Base-by-base conservation (phyloP, 2,113 vertebrate genomes). In the Oryzias javanicus region DNA sequence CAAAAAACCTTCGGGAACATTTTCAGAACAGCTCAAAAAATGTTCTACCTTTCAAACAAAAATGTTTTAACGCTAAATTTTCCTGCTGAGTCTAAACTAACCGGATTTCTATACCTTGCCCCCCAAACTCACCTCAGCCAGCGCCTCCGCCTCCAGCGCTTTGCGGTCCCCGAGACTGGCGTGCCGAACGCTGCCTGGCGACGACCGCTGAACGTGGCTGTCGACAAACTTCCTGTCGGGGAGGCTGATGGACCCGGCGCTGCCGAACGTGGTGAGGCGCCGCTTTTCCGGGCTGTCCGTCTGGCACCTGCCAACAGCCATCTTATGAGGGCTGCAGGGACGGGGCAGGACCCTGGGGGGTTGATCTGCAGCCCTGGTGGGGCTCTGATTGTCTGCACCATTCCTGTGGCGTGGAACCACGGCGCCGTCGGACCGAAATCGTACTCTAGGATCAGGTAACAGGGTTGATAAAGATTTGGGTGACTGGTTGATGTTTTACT, bases 131-230 rank as follows among this genome's bases (percentile, higher is more conserved):
- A 91, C 97, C 92, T 99, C 96, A 54, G 95, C 96, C 14, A 98
- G 91, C 4, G 97, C 96, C 83, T 99, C 97, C 4, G 97, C 92
- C 80, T 99, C 97, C 61, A 98, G 87, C 55, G 95, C 89, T 82
- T 98, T 98, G 91, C 97, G 97, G 89, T 98, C 96, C 44, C 96
- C 97, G 0, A 98, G 88, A 83, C 95, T 98, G 74, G 95, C 94
- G 80, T 99, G 97, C 14, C 97, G 92, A 3, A 94, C 94, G 58
- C 94, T 90, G 48, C 93, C 91, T 22, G 93, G 93, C 16, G 93
- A 90, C 0, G 96, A 89, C 51, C 95, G 89, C 72, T 95, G 87
- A 0, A 93, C 90, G 84, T 94, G 94, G 55, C 93, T 93, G 25
- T 98, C 94, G 0, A 89, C 74, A 54, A 96, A 91, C 86, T 97